Evolutionary conservation across 2,888 invertebrate species (phyloP).

Genomic region (Hirudinaria manillensis): DNA sequence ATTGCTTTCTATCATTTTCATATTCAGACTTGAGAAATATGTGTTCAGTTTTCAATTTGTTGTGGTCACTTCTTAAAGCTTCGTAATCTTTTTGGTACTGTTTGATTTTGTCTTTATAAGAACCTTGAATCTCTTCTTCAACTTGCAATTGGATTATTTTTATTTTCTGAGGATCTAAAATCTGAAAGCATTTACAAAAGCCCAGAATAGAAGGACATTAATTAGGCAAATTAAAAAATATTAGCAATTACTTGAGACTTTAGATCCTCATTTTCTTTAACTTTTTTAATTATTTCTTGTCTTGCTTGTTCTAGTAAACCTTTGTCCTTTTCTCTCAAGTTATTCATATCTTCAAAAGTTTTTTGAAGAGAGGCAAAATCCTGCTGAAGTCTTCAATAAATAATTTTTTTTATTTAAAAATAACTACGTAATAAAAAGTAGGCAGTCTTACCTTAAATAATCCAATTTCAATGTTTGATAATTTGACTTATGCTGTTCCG

Average conservation of each 20-base stretch:
- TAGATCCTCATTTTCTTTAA: conserved; percentile 28
- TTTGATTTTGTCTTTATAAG: conserved; percentile 46
- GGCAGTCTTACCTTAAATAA: conserved; percentile 46
- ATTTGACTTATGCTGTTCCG: conserved; percentile 52
- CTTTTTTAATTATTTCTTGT: conserved; percentile 21
- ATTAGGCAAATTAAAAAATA: not conserved
- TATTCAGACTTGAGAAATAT: conserved; percentile 53
- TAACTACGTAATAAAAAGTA: not conserved
- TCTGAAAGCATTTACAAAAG: conserved; percentile 39
- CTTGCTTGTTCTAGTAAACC: conserved; percentile 47
- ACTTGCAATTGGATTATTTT: conserved; percentile 48
- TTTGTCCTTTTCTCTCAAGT: conserved; percentile 52
- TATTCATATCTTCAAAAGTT: conserved; percentile 50
- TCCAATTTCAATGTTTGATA: conserved; percentile 52
- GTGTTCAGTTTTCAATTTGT: conserved; percentile 50
- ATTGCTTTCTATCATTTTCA: conserved; percentile 49
- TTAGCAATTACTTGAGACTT: conserved; percentile 21
- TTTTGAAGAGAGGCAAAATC: conserved; percentile 47
- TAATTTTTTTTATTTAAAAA: not conserved
- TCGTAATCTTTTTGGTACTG: conserved; percentile 49
- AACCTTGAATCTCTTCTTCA: conserved; percentile 47
- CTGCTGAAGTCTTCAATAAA: conserved; percentile 48
- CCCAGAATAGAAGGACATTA: not conserved
- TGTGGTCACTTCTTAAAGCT: conserved; percentile 45
- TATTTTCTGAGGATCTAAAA: conserved; percentile 47